Evolutionary conservation across 2,113 vertebrate species (phyloP).

Genomic region (Tor tambroides): DNA sequence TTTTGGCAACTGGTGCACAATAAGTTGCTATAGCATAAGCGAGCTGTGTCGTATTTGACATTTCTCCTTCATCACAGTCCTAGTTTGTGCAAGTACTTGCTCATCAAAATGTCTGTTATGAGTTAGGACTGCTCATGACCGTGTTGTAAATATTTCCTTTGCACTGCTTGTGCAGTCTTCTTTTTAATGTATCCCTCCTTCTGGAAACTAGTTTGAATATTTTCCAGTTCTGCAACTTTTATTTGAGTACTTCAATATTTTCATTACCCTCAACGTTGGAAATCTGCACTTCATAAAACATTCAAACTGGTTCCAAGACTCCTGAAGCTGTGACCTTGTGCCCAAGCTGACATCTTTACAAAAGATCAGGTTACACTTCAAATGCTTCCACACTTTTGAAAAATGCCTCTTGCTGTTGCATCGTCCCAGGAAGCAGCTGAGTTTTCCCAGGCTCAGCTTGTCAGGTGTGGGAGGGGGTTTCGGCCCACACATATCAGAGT

Average conservation of each 20-base stretch:
- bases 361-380: slow-evolving; percentile 61
- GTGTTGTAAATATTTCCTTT: not conserved
- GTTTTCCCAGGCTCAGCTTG: slow-evolving; percentile 21
- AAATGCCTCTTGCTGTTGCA: slow-evolving; percentile 24
- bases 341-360: slow-evolving; percentile 31
- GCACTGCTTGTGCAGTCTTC: not conserved
- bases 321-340: slow-evolving; percentile 14
- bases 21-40: not conserved
- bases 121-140: not conserved
- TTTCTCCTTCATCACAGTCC: not conserved
- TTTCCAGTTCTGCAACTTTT: not conserved
- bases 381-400: slow-evolving; percentile 58
- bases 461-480: slow-evolving; percentile 53
- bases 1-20: not conserved
- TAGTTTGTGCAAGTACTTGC: not conserved
- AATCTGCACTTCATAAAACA: not conserved
- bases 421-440: slow-evolving; percentile 34
- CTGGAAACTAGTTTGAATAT: slow-evolving; percentile 14
- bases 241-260: not conserved
- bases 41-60: not conserved
- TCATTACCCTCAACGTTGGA: not conserved
- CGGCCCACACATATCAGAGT: slow-evolving; percentile 29
- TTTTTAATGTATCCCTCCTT: not conserved
- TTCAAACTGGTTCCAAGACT: not conserved
- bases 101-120: slow-evolving; percentile 1